Evolutionary conservation across 2,797 vertebrate species (phyloP).

Genomic region (Botia almorhae): DNA sequence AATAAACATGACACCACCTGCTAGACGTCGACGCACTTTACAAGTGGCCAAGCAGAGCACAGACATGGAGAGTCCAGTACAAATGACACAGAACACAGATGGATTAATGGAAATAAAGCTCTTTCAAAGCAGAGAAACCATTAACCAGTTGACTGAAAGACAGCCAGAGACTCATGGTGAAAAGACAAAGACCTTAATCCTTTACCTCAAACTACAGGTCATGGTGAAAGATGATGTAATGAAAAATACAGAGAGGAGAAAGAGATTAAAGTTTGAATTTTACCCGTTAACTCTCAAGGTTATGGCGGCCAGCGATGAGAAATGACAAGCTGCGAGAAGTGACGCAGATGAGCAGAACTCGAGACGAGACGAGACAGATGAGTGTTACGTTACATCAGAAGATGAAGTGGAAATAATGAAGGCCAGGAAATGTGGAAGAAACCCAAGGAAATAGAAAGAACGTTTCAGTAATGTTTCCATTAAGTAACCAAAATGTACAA

Average conservation of each 20-base stretch:
- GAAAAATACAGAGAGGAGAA: neutral
- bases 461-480: too few relatives aligned
- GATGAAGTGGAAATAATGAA: neutral
- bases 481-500: too few relatives aligned
- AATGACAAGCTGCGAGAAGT: conserved; percentile 32
- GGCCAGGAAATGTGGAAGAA: conserved; percentile 13
- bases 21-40: conserved; percentile 11
- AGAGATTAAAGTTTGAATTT: neutral
- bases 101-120: conserved; percentile 26
- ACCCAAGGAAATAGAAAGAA: neutral
- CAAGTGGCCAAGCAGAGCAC: neutral
- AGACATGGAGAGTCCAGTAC: neutral
- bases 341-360: neutral
- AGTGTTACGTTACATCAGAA: conserved; percentile 5
- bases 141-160: conserved; percentile 28
- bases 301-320: conserved; percentile 14
- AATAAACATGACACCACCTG: conserved; percentile 44
- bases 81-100: conserved; percentile 1
- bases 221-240: neutral
- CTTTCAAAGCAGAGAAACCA: neutral
- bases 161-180: neutral
- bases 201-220: conserved; percentile 4
- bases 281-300: conserved; percentile 10
- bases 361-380: neutral
- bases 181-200: neutral